Conservation (phyloP, 2,888 invertebrate genomes). For the Opisthograptis luteolata region DNA sequence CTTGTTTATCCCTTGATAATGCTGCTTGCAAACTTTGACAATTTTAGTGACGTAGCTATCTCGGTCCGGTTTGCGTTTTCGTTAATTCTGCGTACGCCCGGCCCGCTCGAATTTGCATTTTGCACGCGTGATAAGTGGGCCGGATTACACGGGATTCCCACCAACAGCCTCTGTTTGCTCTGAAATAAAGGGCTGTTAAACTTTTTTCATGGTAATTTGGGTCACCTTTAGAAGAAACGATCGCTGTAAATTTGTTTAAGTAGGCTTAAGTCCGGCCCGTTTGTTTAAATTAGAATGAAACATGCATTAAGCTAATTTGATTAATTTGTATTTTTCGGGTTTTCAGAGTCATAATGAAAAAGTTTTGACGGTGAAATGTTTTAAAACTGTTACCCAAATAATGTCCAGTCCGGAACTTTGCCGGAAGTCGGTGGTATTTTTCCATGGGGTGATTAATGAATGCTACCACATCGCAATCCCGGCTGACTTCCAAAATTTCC, state of each 20-base stretch:
- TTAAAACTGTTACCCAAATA: constrained; percentile 34
- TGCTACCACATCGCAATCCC: constrained; percentile 70
- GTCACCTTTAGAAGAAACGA: constrained; percentile 80
- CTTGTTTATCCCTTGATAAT: constrained; percentile 67
- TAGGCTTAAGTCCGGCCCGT: constrained; percentile 71
- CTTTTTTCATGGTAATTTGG: constrained; percentile 83
- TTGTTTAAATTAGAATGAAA: constrained; percentile 69
- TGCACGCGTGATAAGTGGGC: constrained; percentile 84
- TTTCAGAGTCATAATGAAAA: background rate
- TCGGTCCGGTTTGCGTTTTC: constrained; percentile 61
- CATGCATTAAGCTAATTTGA: constrained; percentile 52
- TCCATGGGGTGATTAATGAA: constrained; percentile 76
- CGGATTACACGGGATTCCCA: constrained; percentile 81
- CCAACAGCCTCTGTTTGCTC: constrained; percentile 81
- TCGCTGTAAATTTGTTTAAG: constrained; percentile 81
- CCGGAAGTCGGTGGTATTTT: constrained; percentile 59
- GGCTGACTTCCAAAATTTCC: constrained; percentile 83
- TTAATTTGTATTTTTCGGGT: constrained; percentile 33
- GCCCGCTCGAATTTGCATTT: constrained; percentile 80
- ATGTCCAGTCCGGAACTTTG: constrained; percentile 33
- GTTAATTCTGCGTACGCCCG: constrained; percentile 77
- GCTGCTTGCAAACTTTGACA: constrained; percentile 74
- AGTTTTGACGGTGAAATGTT: constrained; percentile 7
- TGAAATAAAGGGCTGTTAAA: constrained; percentile 83
- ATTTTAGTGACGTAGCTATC: constrained; percentile 70